Base-by-base conservation (phyloP, 2,888 invertebrate genomes). In the Andrena flavipes region DNA sequence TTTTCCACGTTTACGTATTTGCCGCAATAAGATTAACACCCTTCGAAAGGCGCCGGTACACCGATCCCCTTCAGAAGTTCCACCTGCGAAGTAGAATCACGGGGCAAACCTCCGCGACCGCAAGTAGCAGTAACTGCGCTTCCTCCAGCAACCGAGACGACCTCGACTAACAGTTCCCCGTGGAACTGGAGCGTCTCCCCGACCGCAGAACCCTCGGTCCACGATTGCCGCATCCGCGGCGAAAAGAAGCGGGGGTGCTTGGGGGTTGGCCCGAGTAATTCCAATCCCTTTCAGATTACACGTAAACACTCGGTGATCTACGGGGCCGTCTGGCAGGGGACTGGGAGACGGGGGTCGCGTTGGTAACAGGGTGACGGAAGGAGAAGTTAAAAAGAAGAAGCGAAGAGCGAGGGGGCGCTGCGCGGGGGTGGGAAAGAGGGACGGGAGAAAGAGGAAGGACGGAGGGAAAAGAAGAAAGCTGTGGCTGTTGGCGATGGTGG, bases 401-500 rank as follows among this genome's bases (percentile, higher is more conserved):
- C 51, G 16, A 16, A 60, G 13, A 16, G 51, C 13, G 8, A 48
- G 16, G 30, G 30, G 54, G n/a, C 62, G 6, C 35, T 13, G 23
- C 42, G 60, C 75, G 72, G 63, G 56, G 51, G n/a, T n/a, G 23
- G 71, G 73, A 26, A 63, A 35, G 49, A 48, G 29, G 54, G 30
- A 20, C 30, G 42, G 42, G 42, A 42, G 42, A 42, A 42, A 42
- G 54, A 16, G 54, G 51, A 13, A 54, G 30, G 33, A 49, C 29
- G 71, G 68, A 65, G 65, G 70, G 60, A 51, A 65, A 74, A 81
- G 75, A 80, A 85, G 72, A 67, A 84, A 78, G 68, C 60, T 51
- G 69, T 49, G 80, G 65, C 75, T 70, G n/a, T 80, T 73, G 62
- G 64, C 64, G 71, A 69, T 77, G 35, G 81, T 80, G 86, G 2